A percentile compares a stretch with the other conserved stretches of the same genome.
Evolutionary conservation across 2,888 invertebrate genomes (phyloP).

Genomic region (Agrochola litura): DNA sequence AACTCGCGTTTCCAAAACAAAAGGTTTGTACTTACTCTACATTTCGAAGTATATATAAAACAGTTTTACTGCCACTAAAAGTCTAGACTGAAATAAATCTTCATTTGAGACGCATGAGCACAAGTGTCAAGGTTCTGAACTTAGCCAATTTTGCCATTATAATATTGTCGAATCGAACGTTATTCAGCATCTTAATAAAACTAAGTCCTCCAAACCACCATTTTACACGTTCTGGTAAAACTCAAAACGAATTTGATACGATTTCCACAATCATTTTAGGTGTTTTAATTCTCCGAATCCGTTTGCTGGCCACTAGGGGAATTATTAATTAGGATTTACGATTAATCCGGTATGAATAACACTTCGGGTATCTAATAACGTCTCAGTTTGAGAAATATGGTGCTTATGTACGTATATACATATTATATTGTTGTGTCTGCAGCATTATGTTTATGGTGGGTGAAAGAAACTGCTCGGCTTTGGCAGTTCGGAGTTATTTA

Average conservation of each 20-base stretch:
- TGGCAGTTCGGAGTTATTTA: constrained; percentile 68
- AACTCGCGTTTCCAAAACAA: constrained; percentile 55
- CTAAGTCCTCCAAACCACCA: not conserved
- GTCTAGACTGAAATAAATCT: constrained; percentile 32
- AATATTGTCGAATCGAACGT: constrained; percentile 12
- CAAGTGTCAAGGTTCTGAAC: constrained; percentile 19
- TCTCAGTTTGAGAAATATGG: constrained; percentile 13
- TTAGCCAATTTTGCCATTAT: constrained; percentile 8
- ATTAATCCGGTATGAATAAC: constrained; percentile 41
- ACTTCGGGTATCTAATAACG: constrained; percentile 21
- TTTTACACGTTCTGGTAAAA: not conserved
- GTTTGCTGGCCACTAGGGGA: not conserved
- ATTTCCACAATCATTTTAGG: constrained; percentile 15
- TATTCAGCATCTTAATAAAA: not conserved
- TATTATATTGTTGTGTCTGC: constrained; percentile 64
- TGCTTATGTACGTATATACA: constrained; percentile 10
- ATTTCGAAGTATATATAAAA: constrained; percentile 21
- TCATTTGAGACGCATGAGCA: constrained; percentile 18
- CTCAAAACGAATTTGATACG: not conserved
- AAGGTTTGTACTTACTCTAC: constrained; percentile 41
- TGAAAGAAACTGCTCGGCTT: constrained; percentile 58
- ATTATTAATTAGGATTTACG: constrained; percentile 40
- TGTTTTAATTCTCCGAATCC: constrained; percentile 29
- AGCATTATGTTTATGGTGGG: constrained; percentile 52
- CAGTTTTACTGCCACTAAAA: constrained; percentile 38